Conservation (phyloP, 2,797 vertebrate genomes). For the Graptemys geographica region DNA sequence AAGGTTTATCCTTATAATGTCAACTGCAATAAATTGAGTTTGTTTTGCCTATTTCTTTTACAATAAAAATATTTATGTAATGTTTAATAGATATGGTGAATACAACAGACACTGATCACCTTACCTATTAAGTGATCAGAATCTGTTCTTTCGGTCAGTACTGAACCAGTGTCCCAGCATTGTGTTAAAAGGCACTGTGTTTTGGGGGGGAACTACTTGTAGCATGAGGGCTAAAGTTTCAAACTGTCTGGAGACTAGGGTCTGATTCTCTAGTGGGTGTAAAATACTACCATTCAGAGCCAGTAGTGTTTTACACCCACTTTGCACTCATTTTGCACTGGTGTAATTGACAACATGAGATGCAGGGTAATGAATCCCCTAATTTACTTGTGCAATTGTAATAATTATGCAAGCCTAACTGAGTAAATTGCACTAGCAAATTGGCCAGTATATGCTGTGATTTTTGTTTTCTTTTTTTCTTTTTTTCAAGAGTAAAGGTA, state of each 20-base stretch:
- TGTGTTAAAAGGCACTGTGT: background rate
- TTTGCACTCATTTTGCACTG: background rate
- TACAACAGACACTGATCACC: conserved; percentile 48
- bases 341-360: background rate
- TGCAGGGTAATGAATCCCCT: background rate
- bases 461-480: background rate
- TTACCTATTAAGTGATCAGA: conserved; percentile 43
- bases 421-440: background rate
- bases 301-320: background rate
- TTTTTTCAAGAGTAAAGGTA: background rate
- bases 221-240: background rate
- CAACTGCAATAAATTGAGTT: background rate
- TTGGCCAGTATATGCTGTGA: background rate
- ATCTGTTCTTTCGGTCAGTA: conserved; percentile 28
- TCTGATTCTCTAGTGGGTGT: background rate
- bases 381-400: background rate
- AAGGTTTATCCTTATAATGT: background rate
- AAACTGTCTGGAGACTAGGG: background rate
- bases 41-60: background rate
- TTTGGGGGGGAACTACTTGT: background rate
- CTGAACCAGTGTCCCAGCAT: background rate
- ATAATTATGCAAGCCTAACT: background rate
- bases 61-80: conserved; percentile 61
- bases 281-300: background rate
- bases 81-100: conserved; percentile 42